Conservation (phyloP, 1,140 invertebrate genomes). For the Diabrotica undecimpunctata region DNA sequence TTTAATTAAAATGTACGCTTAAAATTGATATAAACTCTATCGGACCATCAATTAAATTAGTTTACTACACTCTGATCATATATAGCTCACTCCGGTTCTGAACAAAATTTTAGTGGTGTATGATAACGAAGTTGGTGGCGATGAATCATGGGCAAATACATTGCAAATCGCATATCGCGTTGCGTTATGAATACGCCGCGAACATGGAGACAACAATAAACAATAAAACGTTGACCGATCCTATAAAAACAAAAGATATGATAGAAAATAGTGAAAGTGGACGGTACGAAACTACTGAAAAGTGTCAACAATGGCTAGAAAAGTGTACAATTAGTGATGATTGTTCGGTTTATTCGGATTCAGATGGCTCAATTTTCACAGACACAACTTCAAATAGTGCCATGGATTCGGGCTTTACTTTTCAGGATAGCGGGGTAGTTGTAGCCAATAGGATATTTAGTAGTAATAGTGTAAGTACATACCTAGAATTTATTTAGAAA, state of each 20-base stretch:
- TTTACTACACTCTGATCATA: too few species aligned
- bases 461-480: constrained; percentile 1
- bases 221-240: background rate
- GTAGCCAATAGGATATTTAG: constrained; percentile 1
- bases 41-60: too few species aligned
- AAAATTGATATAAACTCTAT: too few species aligned
- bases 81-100: too few species aligned
- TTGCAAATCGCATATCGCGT: background rate
- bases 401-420: constrained; percentile 19
- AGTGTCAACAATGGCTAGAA: constrained; percentile 27
- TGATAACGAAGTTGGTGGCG: too few species aligned
- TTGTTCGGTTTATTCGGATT: constrained; percentile 9
- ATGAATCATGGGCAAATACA: background rate
- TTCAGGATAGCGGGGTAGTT: background rate
- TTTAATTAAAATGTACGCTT: too few species aligned
- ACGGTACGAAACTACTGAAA: constrained; percentile 13
- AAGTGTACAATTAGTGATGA: constrained; percentile 18
- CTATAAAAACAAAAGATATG: too few species aligned
- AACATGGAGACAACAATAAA: background rate
- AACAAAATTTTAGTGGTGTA: too few species aligned
- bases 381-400: constrained; percentile 15
- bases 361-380: constrained; percentile 9
- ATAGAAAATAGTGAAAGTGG: constrained; percentile 2
- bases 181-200: too few species aligned
- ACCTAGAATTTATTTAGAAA: too few species aligned